Evolutionary conservation across 2,888 invertebrate species (phyloP).

Genomic region (Sesamia inferens): DNA sequence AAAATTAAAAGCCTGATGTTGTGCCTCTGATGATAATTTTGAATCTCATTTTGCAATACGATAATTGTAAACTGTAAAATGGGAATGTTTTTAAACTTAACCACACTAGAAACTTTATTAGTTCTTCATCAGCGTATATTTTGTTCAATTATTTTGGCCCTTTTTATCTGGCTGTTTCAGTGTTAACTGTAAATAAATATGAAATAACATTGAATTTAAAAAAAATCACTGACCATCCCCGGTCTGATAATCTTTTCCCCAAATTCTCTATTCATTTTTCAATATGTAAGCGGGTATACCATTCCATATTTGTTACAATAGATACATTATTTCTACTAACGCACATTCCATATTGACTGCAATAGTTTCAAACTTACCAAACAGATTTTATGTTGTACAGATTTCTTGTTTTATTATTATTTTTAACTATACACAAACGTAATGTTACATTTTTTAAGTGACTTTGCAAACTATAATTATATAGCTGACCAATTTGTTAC

Average conservation of each 20-base stretch:
- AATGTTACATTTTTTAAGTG: slow-evolving; percentile 53
- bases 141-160: not conserved
- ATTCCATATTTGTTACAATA: slow-evolving; percentile 77
- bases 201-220: not conserved
- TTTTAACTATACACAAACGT: slow-evolving; percentile 57
- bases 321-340: slow-evolving; percentile 63
- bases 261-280: slow-evolving; percentile 14
- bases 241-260: slow-evolving; percentile 1
- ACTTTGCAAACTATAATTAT: slow-evolving; percentile 35
- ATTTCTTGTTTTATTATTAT: slow-evolving; percentile 64
- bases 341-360: slow-evolving; percentile 85
- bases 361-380: slow-evolving; percentile 80
- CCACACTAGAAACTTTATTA: not conserved
- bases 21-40: slow-evolving; percentile 83
- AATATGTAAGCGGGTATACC: slow-evolving; percentile 73
- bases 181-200: not conserved
- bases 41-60: slow-evolving; percentile 77
- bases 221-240: slow-evolving; percentile 34
- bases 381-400: slow-evolving; percentile 64
- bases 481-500: slow-evolving; percentile 64
- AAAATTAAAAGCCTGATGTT: slow-evolving; percentile 82
- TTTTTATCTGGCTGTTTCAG: not conserved
- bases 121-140: not conserved
- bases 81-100: slow-evolving; percentile 55
- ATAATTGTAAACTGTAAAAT: slow-evolving; percentile 53